These are phyloP conservation scores for Achlya flavicornis DNA, from an alignment of 2,888 invertebrate species.

Conservation along the genomic window DNA sequence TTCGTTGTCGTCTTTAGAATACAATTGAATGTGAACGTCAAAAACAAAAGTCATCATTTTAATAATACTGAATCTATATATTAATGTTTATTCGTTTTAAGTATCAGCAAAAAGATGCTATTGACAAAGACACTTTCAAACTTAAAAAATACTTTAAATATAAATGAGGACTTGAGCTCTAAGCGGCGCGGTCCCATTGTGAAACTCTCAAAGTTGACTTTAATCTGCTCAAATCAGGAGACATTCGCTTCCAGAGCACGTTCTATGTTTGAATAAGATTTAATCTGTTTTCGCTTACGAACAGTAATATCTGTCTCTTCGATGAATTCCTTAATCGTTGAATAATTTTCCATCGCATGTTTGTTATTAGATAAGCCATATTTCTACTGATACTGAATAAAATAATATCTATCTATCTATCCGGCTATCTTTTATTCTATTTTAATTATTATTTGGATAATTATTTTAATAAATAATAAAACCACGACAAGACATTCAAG, in stretches of 20 bases:
- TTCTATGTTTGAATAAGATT: conserved; percentile 72
- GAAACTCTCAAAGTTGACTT: conserved; percentile 60
- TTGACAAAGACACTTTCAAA: conserved; percentile 49
- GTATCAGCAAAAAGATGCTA: conserved; percentile 50
- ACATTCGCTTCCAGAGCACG: conserved; percentile 76
- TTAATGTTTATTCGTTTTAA: conserved; percentile 48
- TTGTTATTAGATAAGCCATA: conserved; percentile 46
- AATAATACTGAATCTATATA: conserved; percentile 60
- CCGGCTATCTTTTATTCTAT: too few species aligned
- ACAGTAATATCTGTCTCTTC: conserved; percentile 58
- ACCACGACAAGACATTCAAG: too few species aligned
- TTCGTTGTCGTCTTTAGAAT: conserved; percentile 71
- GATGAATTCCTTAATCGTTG: conserved; percentile 68
- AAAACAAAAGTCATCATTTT: conserved; percentile 76
- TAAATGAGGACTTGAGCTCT: conserved; percentile 54
- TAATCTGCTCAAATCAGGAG: conserved; percentile 74
- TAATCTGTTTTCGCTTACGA: conserved; percentile 71
- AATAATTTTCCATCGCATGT: conserved; percentile 71
- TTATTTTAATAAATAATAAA: too few species aligned
- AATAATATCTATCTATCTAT: too few species aligned
- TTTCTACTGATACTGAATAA: conserved; percentile 28
- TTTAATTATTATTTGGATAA: too few species aligned
- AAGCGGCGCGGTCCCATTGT: conserved; percentile 56
- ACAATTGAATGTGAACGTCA: conserved; percentile 79
- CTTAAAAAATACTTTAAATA: conserved; percentile 54